Evolutionary conservation across 2,113 vertebrate species (phyloP), one percentile per base, ranked within the genome.

Genomic region (Callionymus lyra): DNA sequence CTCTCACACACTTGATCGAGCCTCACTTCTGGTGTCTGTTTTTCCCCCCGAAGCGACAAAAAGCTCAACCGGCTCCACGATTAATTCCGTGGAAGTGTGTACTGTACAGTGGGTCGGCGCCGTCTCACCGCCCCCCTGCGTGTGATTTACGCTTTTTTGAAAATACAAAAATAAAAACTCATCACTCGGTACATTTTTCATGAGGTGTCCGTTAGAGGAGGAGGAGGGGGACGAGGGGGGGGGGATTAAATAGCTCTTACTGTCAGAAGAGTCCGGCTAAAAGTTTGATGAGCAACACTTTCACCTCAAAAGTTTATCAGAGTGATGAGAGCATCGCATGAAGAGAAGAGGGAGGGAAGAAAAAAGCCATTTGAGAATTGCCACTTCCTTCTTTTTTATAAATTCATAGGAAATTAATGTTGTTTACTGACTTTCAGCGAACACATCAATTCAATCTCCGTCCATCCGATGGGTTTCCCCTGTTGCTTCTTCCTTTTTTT

Each of bases 391-490:
- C 61, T 75, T 65, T 60, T 50, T 55, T 56, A 68, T 48, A 49
- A 51, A 66, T 78, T 78, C 66, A 81, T 83, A 61, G 61, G 66
- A 75, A 73, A 81, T 83, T 66, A 70, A 79, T 76, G 74, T 73
- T 81, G 78, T 81, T 81, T 81, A 83, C 77, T 50, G 47, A 70
- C 74, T 77, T 76, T 76, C 62, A 70, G 68, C 77, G 66, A 72
- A 76, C 64, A 69, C 70, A 73, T 81, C 70, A 75, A 53, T 63
- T 68, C 63, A 73, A 74, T 72, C 53, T 69, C 59, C 52, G 50
- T 80, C 69, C 65, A 48, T 69, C 69, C 76, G 65, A 76, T 69
- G 62, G 59, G 56, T 74, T 79, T 63, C 42, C 69, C 72, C 68
- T 31, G 50, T 56, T 72, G 68, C 65, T 56, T 75, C 68, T 66